Conservation (phyloP, 1,140 invertebrate genomes). For the Pteromalus puparum region DNA sequence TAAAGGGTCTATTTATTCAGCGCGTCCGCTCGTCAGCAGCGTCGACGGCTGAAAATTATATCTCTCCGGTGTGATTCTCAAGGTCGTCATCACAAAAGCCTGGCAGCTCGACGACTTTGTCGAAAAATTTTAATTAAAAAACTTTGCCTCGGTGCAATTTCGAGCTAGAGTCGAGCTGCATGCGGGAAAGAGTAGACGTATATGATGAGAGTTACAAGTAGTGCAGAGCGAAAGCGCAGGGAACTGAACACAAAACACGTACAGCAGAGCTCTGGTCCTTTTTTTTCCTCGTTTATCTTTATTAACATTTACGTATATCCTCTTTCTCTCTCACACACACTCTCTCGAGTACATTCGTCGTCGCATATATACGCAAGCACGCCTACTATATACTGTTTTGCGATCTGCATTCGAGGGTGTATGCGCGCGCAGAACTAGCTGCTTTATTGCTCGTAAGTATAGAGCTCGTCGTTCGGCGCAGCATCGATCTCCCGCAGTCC, state of each 20-base stretch:
- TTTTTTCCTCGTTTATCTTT: slow-evolving; percentile 25
- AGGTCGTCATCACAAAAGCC: neutral
- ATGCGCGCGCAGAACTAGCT: neutral
- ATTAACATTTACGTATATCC: slow-evolving; percentile 30
- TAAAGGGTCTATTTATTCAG: slow-evolving; percentile 19
- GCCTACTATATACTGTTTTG: no score
- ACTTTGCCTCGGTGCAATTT: neutral
- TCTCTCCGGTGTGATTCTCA: neutral
- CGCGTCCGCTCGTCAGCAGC: neutral
- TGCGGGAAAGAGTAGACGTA: neutral
- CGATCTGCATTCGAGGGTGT: no score
- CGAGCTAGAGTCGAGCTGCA: neutral
- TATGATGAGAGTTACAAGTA: neutral
- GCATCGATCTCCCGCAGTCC: neutral
- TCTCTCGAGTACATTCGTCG: neutral
- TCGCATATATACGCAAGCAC: no score
- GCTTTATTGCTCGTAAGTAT: slow-evolving; percentile 1
- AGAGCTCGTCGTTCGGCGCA: neutral
- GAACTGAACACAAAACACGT: neutral
- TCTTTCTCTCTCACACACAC: neutral
- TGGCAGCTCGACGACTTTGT: neutral
- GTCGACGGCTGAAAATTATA: neutral
- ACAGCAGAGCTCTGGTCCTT: neutral
- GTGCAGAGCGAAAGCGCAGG: no score
- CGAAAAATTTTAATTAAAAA: slow-evolving; percentile 23